Evolutionary conservation across 2,113 vertebrate species (phyloP).

Genomic region (Seriola quinqueradiata): DNA sequence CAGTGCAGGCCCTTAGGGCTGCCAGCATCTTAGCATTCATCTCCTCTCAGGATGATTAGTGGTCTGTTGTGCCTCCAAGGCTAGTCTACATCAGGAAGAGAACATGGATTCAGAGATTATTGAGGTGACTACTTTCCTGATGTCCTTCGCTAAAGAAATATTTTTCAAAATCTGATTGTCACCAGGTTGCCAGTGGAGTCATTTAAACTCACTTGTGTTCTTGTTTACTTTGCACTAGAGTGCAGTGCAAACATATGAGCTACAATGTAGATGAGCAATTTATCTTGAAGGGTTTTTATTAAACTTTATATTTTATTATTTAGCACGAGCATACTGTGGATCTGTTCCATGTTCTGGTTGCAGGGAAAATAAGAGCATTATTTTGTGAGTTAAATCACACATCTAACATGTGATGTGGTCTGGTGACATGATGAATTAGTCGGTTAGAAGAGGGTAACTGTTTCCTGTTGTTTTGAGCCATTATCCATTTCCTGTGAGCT

Average conservation of each 20-base stretch:
- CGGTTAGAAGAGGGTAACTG: neutral
- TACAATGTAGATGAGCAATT: conserved; percentile 2
- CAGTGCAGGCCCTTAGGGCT: neutral
- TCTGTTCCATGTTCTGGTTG: neutral
- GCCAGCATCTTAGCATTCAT: conserved; percentile 1
- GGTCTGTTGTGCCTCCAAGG: neutral
- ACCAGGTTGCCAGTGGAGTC: neutral
- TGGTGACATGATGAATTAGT: conserved; percentile 37
- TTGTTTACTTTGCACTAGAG: neutral
- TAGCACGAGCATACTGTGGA: neutral
- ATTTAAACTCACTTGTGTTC: neutral
- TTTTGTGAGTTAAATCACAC: neutral
- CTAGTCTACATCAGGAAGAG: neutral
- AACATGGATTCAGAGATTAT: neutral
- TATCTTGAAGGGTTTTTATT: neutral
- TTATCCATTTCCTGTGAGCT: conserved; percentile 23
- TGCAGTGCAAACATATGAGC: neutral
- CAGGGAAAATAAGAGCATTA: neutral
- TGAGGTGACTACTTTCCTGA: neutral
- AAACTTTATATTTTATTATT: neutral
- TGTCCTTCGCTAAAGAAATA: neutral
- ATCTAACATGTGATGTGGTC: neutral
- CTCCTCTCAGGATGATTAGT: conserved; percentile 17
- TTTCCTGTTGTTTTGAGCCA: conserved; percentile 23
- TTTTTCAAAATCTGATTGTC: conserved; percentile 2